These are phyloP conservation scores for Lindbergichthys nudifrons DNA, from an alignment of 2,797 vertebrate genomes.

Conservation along the genomic window DNA sequence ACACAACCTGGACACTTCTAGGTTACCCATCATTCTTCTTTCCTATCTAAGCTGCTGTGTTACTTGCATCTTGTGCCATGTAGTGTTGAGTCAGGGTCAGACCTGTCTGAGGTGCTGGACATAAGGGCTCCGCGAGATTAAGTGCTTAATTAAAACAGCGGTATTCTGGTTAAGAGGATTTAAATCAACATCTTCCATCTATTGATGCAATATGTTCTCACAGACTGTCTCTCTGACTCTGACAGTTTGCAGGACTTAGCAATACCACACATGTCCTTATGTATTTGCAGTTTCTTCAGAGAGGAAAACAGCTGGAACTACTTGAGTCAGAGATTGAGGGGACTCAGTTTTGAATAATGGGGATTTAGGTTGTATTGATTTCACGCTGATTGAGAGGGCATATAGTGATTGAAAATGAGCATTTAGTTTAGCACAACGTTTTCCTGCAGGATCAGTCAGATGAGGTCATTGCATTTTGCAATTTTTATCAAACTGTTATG, in stretches of 20 bases:
- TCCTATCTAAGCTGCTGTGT: conserved; percentile 51
- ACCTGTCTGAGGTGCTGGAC: conserved; percentile 4
- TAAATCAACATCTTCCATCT: conserved; percentile 49
- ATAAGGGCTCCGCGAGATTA: conserved; percentile 26
- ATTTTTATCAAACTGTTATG: too few species aligned
- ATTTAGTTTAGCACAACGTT: not conserved
- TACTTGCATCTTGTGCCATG: conserved; percentile 52
- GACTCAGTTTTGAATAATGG: not conserved
- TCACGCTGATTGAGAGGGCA: not conserved
- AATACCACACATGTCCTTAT: not conserved
- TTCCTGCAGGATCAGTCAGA: not conserved
- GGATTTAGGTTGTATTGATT: not conserved
- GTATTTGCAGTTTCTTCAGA: not conserved
- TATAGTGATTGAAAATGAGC: not conserved
- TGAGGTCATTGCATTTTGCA: not conserved
- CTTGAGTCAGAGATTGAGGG: not conserved
- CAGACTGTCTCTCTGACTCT: conserved; percentile 1
- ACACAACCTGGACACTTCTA: conserved; percentile 35
- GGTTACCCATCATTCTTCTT: conserved; percentile 52
- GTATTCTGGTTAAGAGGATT: conserved; percentile 27
- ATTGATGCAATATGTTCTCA: conserved; percentile 7
- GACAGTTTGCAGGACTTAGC: not conserved
- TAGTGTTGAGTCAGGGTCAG: conserved; percentile 4
- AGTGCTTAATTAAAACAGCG: conserved; percentile 45
- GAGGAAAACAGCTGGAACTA: not conserved